Evolutionary conservation across 1,140 invertebrate species (phyloP).

Genomic region (Drosophila ercepeae): DNA sequence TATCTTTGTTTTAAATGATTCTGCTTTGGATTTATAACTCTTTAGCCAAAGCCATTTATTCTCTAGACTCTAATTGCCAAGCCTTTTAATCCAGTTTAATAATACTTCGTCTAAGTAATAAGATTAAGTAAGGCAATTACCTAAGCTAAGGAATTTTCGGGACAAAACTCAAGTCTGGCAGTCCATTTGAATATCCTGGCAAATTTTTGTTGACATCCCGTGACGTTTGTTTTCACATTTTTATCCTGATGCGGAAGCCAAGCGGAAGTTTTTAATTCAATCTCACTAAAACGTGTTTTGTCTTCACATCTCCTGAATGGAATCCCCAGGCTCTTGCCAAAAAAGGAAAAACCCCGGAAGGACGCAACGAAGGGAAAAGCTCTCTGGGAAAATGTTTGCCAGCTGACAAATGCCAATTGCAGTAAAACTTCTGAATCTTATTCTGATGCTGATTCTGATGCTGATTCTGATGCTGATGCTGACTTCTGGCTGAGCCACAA

Average conservation of each 20-base stretch:
- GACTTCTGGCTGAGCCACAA: background rate
- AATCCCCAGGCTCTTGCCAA: constrained; percentile 6
- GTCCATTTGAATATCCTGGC: background rate
- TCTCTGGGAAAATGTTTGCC: constrained; percentile 7
- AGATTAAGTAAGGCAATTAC: constrained; percentile 29
- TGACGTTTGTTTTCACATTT: constrained; percentile 17
- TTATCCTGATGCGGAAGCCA: constrained; percentile 1
- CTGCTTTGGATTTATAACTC: background rate
- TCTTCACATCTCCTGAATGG: constrained; percentile 25
- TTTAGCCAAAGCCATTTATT: background rate
- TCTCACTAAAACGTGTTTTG: constrained; percentile 35
- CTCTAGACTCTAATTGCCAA: background rate
- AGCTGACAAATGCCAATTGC: constrained; percentile 40
- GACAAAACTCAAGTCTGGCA: background rate
- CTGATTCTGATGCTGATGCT: background rate
- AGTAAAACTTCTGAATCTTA: constrained; percentile 13
- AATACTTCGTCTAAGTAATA: constrained; percentile 1
- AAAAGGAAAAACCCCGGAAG: background rate
- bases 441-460: no score
- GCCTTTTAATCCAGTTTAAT: background rate
- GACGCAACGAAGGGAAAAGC: background rate
- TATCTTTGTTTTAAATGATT: background rate
- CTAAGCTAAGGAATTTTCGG: background rate
- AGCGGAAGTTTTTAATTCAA: constrained; percentile 48
- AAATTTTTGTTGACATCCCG: constrained; percentile 16